Base-by-base conservation (phyloP, 2,797 vertebrate species). In the Chanos chanos region DNA sequence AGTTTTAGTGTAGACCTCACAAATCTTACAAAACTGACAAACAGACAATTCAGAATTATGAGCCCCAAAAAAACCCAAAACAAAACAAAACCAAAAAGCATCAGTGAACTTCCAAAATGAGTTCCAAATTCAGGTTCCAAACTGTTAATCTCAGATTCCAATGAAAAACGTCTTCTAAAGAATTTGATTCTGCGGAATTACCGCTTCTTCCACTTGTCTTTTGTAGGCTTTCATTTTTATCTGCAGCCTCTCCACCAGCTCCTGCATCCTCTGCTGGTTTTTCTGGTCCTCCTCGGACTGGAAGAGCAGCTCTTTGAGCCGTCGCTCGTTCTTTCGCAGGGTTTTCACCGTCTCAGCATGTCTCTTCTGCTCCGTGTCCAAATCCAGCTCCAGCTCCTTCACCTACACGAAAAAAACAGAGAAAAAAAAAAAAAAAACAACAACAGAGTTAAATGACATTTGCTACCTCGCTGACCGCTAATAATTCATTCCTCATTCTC, bases 181-280 rank as follows among this genome's bases (percentile, higher is more conserved):
- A n/a, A n/a, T n/a, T n/a, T n/a, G n/a, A n/a, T n/a, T n/a, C n/a
- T n/a, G 25, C 53, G 5, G 13, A 72, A 85, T 0, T 79, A 91
- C 90, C 0, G 89, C 89, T 70, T 92, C 89, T 72, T 92, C 90
- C 71, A 90, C 86, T 87, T 92, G 90, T 88, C 90, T 87, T 83
- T 92, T 92, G 83, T 90, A 91, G 70, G 89, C 86, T 85, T 88
- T 91, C 84, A 91, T 87, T 81, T 92, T 92, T 82, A 83, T 89
- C 85, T 92, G 90, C 71, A 91, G 86, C 59, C 89, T 71, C 80
- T 92, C 90, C 77, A 90, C 84, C 81, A 91, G 83, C 64, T 92
- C 90, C 75, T 92, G 90, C 89, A 92, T 89, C 56, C 89, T 76
- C 57, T 83, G 87, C 74, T 91, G 89, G 83, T 88, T 91, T 77